phyloP scores from a whole-genome alignment of 2,797 vertebrate species.

The Falco berigora region DNA sequence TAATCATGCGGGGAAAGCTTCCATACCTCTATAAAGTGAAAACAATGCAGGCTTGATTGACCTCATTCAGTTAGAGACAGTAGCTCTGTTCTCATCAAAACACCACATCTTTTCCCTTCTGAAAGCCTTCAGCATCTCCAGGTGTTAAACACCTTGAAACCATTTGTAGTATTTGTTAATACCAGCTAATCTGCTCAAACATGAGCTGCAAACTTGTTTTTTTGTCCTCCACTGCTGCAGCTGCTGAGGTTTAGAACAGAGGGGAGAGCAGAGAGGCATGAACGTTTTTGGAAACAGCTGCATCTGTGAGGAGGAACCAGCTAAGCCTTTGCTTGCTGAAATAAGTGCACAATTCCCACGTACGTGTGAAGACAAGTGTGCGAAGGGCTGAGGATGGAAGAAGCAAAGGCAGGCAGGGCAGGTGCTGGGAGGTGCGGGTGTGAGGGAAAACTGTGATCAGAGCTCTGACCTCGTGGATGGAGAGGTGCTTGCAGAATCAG shows the following conservation, averaged over 20 bases:
- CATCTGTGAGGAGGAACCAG: not conserved
- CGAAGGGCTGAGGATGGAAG: not conserved
- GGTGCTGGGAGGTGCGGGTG: not conserved
- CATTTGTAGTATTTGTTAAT: not conserved
- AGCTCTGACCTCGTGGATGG: not conserved
- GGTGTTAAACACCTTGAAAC: not conserved
- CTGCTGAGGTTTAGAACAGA: not conserved
- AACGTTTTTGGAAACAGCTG: not conserved
- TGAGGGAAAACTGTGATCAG: not conserved
- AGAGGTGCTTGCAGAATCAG: not conserved
- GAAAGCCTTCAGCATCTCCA: not conserved
- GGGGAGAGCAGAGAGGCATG: not conserved
- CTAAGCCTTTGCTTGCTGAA: not conserved
- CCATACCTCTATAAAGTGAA: not conserved
- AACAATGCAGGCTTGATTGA: not conserved
- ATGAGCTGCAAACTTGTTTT: not conserved
- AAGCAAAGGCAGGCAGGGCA: not conserved
- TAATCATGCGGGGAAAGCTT: not conserved
- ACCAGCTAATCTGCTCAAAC: not conserved
- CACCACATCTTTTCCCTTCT: not conserved
- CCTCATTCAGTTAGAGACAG: not conserved
- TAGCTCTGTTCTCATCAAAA: not conserved
- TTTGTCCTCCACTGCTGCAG: not conserved
- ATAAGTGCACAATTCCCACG: not conserved
- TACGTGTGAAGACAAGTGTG: accelerated